Evolutionary conservation across 2,888 invertebrate genomes (phyloP), one percentile per base, ranked within the genome.

Genomic region (Cryptosula pallasiana): DNA sequence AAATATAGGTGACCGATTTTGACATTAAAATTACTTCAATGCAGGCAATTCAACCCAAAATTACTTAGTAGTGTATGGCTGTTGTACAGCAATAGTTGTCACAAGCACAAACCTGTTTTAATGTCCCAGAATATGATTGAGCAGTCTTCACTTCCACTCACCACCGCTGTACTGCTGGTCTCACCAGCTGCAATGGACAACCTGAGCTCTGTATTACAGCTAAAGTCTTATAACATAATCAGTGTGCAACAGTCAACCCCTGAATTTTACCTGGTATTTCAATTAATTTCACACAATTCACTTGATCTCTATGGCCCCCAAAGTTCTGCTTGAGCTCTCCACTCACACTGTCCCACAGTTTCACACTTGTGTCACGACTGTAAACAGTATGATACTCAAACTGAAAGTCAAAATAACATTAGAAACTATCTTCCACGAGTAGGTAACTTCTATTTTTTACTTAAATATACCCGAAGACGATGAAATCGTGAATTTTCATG

Each of bases 141-240:
- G 27, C 63, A 63, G 34, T 63, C 63, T 25, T 63, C 32, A 63
- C 63, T 63, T 9, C 63, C 63, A 63, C 63, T 63, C 29, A 32
- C 63, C 32, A 63, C n/a, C n/a, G n/a, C 3, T 25, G 1, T 9
- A 29, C 5, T 13, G 13, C 3, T 63, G 9, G 32, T 32, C 9
- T 32, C 32, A 27, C 63, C 63, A 45, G 45, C 45, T 13, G 9
- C 45, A 45, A 45, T 45, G 20, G 5, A 13, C 5, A 20, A 45
- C 45, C 5, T 45, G 45, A 45, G 45, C 45, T 13, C 45, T 20
- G 5, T 5, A 45, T 20, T 45, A 45, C 45, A n/a, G n/a, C n/a
- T n/a, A n/a, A n/a, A n/a, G n/a, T n/a, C n/a, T n/a, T n/a, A n/a
- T n/a, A n/a, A n/a, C n/a, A n/a, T n/a, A n/a, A n/a, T n/a, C n/a